Evolutionary conservation across 2,888 invertebrate species (phyloP).

Genomic region (Drosophila percnosoma): DNA sequence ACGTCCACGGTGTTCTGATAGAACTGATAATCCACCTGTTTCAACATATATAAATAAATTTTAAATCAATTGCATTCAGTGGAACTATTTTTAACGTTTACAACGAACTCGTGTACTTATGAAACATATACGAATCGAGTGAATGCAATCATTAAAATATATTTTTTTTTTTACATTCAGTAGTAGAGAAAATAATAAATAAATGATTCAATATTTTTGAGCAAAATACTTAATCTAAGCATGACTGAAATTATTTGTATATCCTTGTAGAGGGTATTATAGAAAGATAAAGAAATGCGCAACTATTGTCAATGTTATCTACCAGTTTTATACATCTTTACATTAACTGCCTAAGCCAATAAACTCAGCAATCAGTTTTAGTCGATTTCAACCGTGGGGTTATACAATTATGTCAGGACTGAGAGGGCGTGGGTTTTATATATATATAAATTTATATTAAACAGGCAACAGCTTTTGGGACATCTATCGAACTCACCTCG

Average conservation of each 20-base stretch:
- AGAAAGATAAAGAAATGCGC: background rate
- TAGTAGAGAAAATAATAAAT: background rate
- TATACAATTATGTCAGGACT: background rate
- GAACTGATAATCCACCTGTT: conserved; percentile 93
- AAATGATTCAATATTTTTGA: background rate
- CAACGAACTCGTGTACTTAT: background rate
- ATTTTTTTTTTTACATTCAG: background rate
- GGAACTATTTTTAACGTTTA: background rate
- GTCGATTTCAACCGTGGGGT: background rate
- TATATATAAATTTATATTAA: too few relatives aligned
- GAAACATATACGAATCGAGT: background rate
- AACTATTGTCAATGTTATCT: background rate
- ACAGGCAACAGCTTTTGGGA: background rate
- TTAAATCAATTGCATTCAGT: background rate
- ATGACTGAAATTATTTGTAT: background rate
- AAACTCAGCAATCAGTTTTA: background rate
- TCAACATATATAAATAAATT: background rate
- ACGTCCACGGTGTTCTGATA: conserved; percentile 98
- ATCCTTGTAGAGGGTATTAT: background rate
- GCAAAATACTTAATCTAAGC: background rate
- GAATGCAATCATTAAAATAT: background rate
- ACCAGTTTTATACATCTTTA: background rate
- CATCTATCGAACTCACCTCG: conserved; percentile 68
- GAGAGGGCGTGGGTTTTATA: background rate
- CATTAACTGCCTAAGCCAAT: too few relatives aligned